Conservation (phyloP, 2,888 invertebrate species). For the Xylophagus ater region DNA sequence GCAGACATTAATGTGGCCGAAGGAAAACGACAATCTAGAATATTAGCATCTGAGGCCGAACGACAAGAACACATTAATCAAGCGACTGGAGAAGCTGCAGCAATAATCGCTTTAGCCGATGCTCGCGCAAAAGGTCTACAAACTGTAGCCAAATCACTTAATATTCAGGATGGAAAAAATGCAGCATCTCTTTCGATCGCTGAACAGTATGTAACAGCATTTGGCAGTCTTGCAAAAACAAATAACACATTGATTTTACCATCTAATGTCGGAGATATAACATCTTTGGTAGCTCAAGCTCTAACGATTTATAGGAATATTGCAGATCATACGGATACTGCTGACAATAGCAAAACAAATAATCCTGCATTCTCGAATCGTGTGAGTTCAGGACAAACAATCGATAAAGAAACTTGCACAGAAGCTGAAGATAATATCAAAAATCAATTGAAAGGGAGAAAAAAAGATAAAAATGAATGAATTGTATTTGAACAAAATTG, state of each 20-base stretch:
- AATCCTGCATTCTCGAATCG: too few species aligned
- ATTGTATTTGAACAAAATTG: too few species aligned
- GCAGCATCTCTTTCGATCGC: constrained; percentile 89
- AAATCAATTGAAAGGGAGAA: too few species aligned
- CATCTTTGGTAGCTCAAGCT: constrained; percentile 34
- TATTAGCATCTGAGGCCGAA: constrained; percentile 92
- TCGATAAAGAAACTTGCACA: too few species aligned
- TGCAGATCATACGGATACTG: constrained; percentile 28
- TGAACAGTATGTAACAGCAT: constrained; percentile 92
- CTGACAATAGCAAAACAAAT: not conserved
- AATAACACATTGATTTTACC: constrained; percentile 93
- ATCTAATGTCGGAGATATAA: constrained; percentile 59
- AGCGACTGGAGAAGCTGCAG: constrained; percentile 85
- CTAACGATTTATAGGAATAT: constrained; percentile 35
- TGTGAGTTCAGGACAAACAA: too few species aligned
- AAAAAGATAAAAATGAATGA: too few species aligned
- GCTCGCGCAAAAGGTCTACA: constrained; percentile 78
- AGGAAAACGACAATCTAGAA: constrained; percentile 82
- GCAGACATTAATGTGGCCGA: constrained; percentile 97
- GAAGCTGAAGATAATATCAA: too few species aligned
- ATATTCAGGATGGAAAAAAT: constrained; percentile 59
- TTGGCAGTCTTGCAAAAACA: constrained; percentile 82
- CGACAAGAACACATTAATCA: constrained; percentile 89
- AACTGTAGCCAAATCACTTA: constrained; percentile 56
- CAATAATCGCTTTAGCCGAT: constrained; percentile 80